Base-by-base conservation (phyloP, 1,140 invertebrate genomes). In the Polyergus mexicanus region DNA sequence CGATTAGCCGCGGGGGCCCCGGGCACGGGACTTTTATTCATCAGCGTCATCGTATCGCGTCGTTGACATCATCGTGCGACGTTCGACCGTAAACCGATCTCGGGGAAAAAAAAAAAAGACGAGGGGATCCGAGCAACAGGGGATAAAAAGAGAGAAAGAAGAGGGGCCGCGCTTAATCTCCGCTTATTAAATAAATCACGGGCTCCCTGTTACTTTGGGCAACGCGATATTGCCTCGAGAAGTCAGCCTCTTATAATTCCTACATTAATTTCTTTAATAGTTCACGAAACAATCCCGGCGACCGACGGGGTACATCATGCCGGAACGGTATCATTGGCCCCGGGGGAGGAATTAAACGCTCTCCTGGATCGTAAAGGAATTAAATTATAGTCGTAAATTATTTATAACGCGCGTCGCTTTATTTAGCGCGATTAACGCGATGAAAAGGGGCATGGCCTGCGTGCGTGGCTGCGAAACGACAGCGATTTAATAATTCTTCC, bases 161-260 rank as follows among this genome's bases (percentile, higher is more conserved):
- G 44, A 80, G n/a, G 38, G 11, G 38, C 47, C 62, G 86, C 69
- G 38, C 75, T 89, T 85, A 90, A 90, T 77, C 88, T 80, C 86
- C 54, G 68, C 88, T 89, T 88, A 88, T 90, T 88, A 90, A 90
- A 90, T 90, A 90, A 90, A 90, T 90, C 89, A 90, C 80, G 58
- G 7, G 44, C 38, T 84, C 62, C 62, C 88, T 62, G 63, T 87
- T 85, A 87, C 89, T 60, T 84, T 75, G 47, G 71, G 1, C 13
- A 51, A 41, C 56, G 75, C 85, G 69, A 90, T 65, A 78, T 89
- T 58, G 28, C 56, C 81, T 83, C 80, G 47, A 25, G 47, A 65
- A 62, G 75, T 77, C 85, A 77, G 65, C 85, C 89, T 90, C 89
- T 90, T 87, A 90, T 90, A 90, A 90, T 88, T 90, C 62, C 65